phyloP scores from a whole-genome alignment of 2,888 invertebrate genomes.

The Caenorhabditis zanzibari region DNA sequence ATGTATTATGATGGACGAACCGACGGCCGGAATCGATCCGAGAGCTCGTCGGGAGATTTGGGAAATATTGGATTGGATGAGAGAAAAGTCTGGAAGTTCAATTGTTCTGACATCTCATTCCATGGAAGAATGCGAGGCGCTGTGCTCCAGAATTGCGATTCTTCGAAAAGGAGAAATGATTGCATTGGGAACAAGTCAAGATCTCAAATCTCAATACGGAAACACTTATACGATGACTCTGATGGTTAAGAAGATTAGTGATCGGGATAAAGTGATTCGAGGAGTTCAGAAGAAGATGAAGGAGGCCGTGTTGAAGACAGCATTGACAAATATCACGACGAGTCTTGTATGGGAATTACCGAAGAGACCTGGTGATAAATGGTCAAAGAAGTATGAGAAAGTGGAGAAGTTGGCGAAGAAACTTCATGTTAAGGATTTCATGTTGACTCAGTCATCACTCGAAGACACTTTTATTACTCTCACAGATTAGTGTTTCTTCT shows the following conservation, averaged over 20 bases:
- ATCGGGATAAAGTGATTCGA: constrained; percentile 25
- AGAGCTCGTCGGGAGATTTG: constrained; percentile 86
- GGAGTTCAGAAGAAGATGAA: constrained; percentile 26
- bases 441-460: constrained; percentile 45
- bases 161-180: constrained; percentile 77
- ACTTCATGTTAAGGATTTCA: constrained; percentile 35
- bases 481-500: constrained; percentile 18
- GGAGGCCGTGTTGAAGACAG: constrained; percentile 28
- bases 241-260: constrained; percentile 25
- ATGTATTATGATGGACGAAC: constrained; percentile 87
- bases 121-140: constrained; percentile 79
- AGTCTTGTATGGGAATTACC: constrained; percentile 42
- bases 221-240: constrained; percentile 75
- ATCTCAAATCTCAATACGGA: constrained; percentile 77
- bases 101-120: constrained; percentile 85
- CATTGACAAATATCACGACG: constrained; percentile 21
- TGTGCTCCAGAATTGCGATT: constrained; percentile 78
- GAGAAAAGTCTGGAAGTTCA: constrained; percentile 71
- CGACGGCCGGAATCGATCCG: constrained; percentile 85
- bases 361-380: constrained; percentile 33
- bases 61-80: constrained; percentile 36
- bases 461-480: constrained; percentile 47
- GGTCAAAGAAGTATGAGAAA: constrained; percentile 49
- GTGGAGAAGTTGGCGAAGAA: constrained; percentile 38
- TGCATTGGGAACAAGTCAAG: constrained; percentile 77